Conservation (phyloP, 2,113 vertebrate genomes). For the Phrynosoma platyrhinos region DNA sequence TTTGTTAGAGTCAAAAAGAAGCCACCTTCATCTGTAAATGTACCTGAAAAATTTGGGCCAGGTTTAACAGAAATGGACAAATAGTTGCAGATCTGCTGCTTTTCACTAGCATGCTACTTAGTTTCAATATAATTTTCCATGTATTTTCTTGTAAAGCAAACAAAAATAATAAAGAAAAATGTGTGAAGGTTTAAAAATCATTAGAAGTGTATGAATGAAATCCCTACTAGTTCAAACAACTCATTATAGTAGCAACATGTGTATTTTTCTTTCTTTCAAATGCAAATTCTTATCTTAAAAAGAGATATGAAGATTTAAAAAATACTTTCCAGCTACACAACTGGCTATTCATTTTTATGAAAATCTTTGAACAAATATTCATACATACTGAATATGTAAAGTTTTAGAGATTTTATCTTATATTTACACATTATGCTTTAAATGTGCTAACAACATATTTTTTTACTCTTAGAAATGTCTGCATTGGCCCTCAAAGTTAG, state of each 20-base stretch:
- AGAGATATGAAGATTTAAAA: background rate
- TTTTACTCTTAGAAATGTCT: background rate
- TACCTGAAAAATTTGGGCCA: background rate
- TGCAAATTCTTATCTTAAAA: background rate
- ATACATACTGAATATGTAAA: constrained; percentile 20
- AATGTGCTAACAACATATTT: background rate
- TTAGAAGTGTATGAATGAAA: background rate
- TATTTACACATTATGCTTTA: constrained; percentile 17
- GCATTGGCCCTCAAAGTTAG: constrained; percentile 10
- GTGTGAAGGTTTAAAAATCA: background rate
- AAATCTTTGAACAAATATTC: background rate
- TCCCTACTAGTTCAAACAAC: background rate
- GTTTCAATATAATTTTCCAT: background rate
- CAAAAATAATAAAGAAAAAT: constrained; percentile 15
- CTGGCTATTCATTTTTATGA: background rate
- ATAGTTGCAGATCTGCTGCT: background rate
- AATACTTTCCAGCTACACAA: background rate
- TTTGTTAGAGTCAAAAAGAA: background rate
- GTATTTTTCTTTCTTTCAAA: background rate
- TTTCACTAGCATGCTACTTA: background rate
- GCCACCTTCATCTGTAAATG: no score
- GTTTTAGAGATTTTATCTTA: background rate
- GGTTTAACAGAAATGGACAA: background rate
- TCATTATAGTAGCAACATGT: constrained; percentile 1
- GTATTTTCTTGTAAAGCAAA: constrained; percentile 11